Percentiles rank a stretch among this genome's conserved stretches.
phyloP scores from a whole-genome alignment of 2,888 invertebrate species.

The Lathronympha strigana region DNA sequence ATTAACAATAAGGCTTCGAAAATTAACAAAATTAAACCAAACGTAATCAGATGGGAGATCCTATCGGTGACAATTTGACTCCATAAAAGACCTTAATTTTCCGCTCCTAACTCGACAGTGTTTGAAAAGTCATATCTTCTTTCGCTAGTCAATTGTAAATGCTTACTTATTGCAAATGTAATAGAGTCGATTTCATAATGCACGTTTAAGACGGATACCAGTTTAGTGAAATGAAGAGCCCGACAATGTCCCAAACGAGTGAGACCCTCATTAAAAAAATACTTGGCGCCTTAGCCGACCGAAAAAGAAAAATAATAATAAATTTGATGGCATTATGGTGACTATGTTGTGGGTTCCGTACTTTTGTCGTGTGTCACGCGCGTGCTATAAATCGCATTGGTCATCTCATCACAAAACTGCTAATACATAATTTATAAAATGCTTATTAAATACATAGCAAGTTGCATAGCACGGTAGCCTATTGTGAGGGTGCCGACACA shows the following conservation, averaged over 20 bases:
- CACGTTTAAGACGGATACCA: background rate
- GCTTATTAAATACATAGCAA: too few species aligned
- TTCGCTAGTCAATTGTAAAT: background rate
- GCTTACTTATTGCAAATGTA: background rate
- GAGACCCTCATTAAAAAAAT: slow-evolving; percentile 41
- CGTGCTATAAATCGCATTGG: background rate
- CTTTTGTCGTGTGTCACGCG: background rate
- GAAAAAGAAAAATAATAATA: slow-evolving; percentile 23
- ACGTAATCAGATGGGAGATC: slow-evolving; percentile 40
- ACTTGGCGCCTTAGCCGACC: slow-evolving; percentile 39
- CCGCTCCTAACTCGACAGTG: slow-evolving; percentile 26
- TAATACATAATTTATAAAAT: too few species aligned
- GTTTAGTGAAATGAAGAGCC: background rate
- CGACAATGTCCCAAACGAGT: slow-evolving; percentile 32
- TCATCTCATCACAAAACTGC: background rate
- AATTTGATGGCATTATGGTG: slow-evolving; percentile 30
- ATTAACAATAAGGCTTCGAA: slow-evolving; percentile 35
- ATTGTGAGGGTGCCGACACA: too few species aligned
- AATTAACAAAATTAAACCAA: slow-evolving; percentile 38
- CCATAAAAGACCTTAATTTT: slow-evolving; percentile 42
- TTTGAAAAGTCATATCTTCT: background rate
- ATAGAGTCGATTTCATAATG: slow-evolving; percentile 3
- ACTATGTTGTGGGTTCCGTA: slow-evolving; percentile 30
- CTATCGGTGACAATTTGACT: slow-evolving; percentile 42
- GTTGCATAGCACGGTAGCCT: too few species aligned